Conservation (phyloP, 92 coral and sea anemone genomes). For the Phymanthus crucifer region DNA sequence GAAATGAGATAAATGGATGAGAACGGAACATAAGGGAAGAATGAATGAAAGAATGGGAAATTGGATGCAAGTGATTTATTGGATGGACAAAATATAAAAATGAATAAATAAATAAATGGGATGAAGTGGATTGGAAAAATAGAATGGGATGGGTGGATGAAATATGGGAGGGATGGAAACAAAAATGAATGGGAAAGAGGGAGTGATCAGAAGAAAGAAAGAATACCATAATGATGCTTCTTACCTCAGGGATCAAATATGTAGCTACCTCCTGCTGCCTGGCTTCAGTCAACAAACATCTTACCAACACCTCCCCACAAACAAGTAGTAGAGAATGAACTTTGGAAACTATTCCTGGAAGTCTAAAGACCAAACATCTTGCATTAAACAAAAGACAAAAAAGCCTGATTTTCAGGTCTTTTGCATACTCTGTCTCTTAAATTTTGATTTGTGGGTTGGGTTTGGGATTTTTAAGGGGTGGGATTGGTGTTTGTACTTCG, state of each 20-base stretch:
- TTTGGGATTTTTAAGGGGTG: no score
- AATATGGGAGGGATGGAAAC: no score
- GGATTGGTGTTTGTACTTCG: no score
- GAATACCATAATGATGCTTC: no score
- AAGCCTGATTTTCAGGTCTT: neutral
- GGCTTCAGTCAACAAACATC: slow-evolving; percentile 35
- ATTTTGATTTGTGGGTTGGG: no score
- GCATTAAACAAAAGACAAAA: neutral
- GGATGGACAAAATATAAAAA: neutral
- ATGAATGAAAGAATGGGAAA: neutral
- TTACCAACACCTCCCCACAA: slow-evolving; percentile 51
- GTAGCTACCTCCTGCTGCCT: slow-evolving; percentile 71
- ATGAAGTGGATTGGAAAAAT: no score
- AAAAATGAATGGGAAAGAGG: neutral
- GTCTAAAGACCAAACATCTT: slow-evolving; percentile 22
- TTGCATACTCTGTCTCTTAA: no score
- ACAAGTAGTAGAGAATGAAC: slow-evolving; percentile 52
- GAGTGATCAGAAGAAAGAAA: no score
- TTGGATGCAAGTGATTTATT: neutral
- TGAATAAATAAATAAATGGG: neutral
- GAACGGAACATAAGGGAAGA: neutral
- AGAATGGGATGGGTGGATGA: slow-evolving; percentile 10
- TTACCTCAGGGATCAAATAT: slow-evolving; percentile 78
- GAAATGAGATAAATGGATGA: neutral
- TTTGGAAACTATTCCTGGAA: slow-evolving; percentile 68